These are phyloP conservation scores for Bubalus kerabau DNA, from an alignment of 2,113 vertebrate genomes.

Conservation along the genomic window DNA sequence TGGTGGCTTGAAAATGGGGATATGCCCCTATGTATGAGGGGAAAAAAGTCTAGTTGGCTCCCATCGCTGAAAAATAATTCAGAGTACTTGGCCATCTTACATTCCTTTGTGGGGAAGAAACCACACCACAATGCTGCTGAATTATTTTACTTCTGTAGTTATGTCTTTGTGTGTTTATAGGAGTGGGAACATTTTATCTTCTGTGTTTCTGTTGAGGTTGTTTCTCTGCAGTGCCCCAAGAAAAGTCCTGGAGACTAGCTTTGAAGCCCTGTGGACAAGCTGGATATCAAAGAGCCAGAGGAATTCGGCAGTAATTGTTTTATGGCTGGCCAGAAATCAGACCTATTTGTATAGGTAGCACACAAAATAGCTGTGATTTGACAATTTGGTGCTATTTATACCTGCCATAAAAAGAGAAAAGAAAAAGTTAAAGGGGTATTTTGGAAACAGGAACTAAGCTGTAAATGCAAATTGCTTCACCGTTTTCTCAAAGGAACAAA, in stretches of 20 bases:
- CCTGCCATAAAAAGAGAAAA: slow-evolving; percentile 86
- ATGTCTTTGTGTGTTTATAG: slow-evolving; percentile 57
- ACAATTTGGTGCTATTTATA: slow-evolving; percentile 88
- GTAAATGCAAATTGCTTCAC: slow-evolving; percentile 90
- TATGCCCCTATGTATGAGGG: neutral
- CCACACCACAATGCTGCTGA: neutral
- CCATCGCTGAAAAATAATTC: neutral
- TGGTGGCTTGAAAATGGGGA: neutral
- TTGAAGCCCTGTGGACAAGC: slow-evolving; percentile 81
- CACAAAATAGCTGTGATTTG: slow-evolving; percentile 87
- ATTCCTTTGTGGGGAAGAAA: neutral
- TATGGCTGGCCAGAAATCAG: slow-evolving; percentile 88
- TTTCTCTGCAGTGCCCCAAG: slow-evolving; percentile 66
- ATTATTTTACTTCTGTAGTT: slow-evolving; percentile 44
- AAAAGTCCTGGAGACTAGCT: slow-evolving; percentile 72
- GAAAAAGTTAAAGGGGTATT: slow-evolving; percentile 82
- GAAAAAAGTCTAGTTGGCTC: neutral
- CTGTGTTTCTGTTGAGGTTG: slow-evolving; percentile 69
- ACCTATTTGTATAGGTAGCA: slow-evolving; percentile 88
- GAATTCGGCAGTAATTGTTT: slow-evolving; percentile 91
- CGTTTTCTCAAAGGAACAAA: slow-evolving; percentile 84
- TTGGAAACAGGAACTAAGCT: slow-evolving; percentile 92
- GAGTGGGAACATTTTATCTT: slow-evolving; percentile 66
- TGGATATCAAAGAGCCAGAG: slow-evolving; percentile 84
- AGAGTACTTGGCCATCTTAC: neutral